Evolutionary conservation across 2,113 vertebrate species (phyloP).

Genomic region (Hydrochoerus hydrochaeris): DNA sequence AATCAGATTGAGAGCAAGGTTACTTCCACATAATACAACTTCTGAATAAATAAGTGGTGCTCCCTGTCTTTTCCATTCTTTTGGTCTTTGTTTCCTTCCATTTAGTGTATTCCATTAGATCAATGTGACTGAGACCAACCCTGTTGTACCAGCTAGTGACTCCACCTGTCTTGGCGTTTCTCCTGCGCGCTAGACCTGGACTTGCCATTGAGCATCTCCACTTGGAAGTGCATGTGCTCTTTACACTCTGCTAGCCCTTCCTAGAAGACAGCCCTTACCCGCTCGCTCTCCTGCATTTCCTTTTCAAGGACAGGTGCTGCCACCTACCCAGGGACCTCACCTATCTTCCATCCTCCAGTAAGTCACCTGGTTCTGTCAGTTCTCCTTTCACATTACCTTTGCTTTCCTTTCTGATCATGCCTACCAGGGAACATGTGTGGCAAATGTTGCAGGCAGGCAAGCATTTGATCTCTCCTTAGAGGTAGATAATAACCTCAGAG

Average conservation of each 20-base stretch:
- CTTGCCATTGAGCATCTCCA: background rate
- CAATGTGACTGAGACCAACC: background rate
- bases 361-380: background rate
- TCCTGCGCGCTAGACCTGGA: background rate
- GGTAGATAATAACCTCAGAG: background rate
- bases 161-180: background rate
- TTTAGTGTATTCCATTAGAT: background rate
- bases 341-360: background rate
- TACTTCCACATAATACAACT: background rate
- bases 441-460: background rate
- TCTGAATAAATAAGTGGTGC: background rate
- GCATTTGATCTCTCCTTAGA: background rate
- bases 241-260: fast-evolving
- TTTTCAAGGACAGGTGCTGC: background rate
- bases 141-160: background rate
- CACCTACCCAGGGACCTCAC: background rate
- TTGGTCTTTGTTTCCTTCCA: background rate
- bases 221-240: background rate
- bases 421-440: no score
- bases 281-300: background rate
- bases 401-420: background rate
- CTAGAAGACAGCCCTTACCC: background rate
- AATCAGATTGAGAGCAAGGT: background rate
- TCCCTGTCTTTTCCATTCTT: background rate
- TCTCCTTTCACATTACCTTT: background rate